Base-by-base conservation (phyloP, 2,888 invertebrate genomes). In the Neoascia interrupta region DNA sequence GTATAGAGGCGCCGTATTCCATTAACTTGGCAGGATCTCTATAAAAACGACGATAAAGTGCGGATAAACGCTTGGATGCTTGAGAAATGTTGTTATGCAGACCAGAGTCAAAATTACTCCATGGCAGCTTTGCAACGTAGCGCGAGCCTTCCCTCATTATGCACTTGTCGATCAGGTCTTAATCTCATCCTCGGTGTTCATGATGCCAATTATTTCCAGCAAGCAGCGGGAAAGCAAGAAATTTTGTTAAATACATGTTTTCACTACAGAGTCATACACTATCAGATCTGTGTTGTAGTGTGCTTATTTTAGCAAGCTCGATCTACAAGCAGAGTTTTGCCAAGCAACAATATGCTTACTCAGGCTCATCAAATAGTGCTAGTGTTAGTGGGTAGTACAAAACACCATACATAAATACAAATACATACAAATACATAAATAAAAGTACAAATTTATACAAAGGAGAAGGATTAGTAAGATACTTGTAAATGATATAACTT, bases 141-240 rank as follows among this genome's bases (percentile, higher is more conserved):
- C 36, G 43, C 5, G 16, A 23, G n/a, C 36, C 43, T 11, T 53
- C n/a, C 18, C 21, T 49, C 19, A 5, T 11, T 1, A 49, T 49
- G 49, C 49, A 63, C n/a, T 26, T 51, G 2, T 39, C 21, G 19
- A 56, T 56, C 1, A 66, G 19, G n/a, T 16, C 16, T 19, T 47
- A n/a, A 18, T 53, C 16, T 4, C 37, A 16, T 5, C 41, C 31
- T 63, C 51, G 19, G 19, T 41, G 13, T 21, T 51, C n/a, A 13
- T 45, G 23, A 63, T 63, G 4, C 41, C 63, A 1, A 63, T 31
- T 1, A 18, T 37, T 10, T 61, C 49, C 21, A 61, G 34, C n/a
- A 39, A 41, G 28, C 41, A 53, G 13, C 41, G 2, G 26, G 0
- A 3, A 8, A 1, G n/a, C n/a, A 41, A 19, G n/a, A 5, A 2